Percentiles rank a stretch among this genome's conserved stretches.
Conservation (phyloP, 2,797 vertebrate genomes). For the Gorsachius magnificus region DNA sequence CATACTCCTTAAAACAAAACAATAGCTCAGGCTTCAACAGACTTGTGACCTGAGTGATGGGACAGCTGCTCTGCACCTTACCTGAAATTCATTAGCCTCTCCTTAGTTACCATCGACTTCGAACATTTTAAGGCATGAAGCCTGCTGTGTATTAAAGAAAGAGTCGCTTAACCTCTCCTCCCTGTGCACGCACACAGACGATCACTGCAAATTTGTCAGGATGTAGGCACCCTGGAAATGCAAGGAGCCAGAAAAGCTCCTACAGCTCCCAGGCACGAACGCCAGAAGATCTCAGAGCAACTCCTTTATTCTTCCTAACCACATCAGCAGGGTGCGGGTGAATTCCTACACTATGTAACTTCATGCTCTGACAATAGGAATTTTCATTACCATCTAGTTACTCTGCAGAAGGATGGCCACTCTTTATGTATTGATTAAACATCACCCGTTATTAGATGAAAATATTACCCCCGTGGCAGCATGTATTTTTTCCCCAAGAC, state of each 20-base stretch:
- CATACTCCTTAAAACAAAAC: neutral
- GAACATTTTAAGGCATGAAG: neutral
- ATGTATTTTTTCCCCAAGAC: neutral
- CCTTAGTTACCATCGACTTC: neutral
- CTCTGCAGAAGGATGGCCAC: neutral
- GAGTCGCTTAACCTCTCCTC: neutral
- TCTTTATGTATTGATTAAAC: neutral
- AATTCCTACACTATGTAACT: neutral
- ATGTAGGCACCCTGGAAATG: neutral
- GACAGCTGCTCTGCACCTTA: neutral
- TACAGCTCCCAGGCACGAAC: neutral
- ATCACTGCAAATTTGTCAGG: neutral
- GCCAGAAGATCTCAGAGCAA: neutral
- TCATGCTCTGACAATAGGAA: neutral
- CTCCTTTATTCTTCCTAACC: neutral
- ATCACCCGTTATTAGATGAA: neutral
- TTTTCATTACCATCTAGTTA: neutral
- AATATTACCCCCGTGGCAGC: neutral
- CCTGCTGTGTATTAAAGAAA: neutral
- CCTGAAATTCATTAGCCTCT: constrained; percentile 20
- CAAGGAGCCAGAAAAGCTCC: neutral
- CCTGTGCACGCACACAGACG: neutral
- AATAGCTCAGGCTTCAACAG: neutral
- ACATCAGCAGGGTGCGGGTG: neutral
- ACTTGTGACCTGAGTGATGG: neutral